Percentiles rank a stretch among this genome's conserved stretches.
phyloP scores from a whole-genome alignment of 2,797 vertebrate genomes.

The Ara ararauna region DNA sequence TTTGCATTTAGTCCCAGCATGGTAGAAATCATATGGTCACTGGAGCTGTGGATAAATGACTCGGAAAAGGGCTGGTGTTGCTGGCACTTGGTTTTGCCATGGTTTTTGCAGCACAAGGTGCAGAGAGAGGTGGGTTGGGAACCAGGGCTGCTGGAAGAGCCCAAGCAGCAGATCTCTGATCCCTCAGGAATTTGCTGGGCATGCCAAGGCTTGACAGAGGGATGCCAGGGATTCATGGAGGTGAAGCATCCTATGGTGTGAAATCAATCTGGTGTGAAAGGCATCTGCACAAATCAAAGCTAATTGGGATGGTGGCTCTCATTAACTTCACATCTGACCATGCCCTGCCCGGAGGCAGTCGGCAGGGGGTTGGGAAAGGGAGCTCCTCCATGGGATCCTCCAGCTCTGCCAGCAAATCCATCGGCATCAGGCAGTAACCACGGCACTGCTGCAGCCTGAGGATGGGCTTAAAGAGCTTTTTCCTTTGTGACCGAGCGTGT shows the following conservation, averaged over 20 bases:
- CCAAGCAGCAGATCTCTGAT: not conserved
- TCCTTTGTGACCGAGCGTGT: accelerated
- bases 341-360: not conserved
- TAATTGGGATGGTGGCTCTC: not conserved
- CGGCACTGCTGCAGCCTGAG: accelerated
- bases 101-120: not conserved
- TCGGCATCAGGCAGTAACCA: accelerated
- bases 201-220: accelerated
- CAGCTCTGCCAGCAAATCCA: not conserved
- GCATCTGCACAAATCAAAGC: not conserved
- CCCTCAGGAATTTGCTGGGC: not conserved
- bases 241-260: not conserved
- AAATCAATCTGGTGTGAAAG: not conserved
- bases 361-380: accelerated
- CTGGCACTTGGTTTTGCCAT: accelerated
- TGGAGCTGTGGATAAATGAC: not conserved
- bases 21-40: not conserved
- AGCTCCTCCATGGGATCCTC: not conserved
- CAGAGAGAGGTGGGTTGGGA: not conserved
- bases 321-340: accelerated
- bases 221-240: accelerated
- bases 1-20: not conserved
- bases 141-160: not conserved
- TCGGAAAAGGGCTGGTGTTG: not conserved
- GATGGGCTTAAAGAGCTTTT: not conserved